Conservation (phyloP, 2,113 vertebrate genomes). For the Phalacrocorax pelagicus region DNA sequence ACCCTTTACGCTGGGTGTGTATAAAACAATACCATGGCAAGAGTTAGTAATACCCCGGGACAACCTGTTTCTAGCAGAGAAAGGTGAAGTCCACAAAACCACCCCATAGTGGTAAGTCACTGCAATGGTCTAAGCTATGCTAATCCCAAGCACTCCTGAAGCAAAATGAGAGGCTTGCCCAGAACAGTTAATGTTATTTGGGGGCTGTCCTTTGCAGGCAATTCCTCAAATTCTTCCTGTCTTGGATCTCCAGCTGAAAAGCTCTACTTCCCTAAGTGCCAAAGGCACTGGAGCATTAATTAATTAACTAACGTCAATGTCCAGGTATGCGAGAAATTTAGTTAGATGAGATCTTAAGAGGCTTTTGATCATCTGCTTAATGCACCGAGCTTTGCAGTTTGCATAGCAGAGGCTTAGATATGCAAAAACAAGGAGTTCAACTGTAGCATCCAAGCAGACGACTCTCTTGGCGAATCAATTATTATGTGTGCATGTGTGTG, state of each 20-base stretch:
- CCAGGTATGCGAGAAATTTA: background rate
- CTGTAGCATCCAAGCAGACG: background rate
- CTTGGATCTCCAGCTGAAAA: background rate
- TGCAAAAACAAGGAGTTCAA: background rate
- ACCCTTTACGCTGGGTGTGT: fast-evolving
- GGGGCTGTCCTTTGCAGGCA: background rate
- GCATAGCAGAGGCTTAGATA: background rate
- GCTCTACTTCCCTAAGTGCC: background rate
- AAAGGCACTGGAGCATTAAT: background rate
- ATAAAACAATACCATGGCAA: background rate
- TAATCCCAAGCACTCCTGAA: background rate
- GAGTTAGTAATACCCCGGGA: background rate
- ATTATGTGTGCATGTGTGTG: too few species aligned
- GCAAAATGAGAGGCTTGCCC: background rate
- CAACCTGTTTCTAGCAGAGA: background rate
- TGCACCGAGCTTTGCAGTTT: background rate
- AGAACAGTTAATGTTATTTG: background rate
- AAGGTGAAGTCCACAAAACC: background rate
- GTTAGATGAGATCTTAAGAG: background rate
- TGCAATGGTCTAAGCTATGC: background rate
- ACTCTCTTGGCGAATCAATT: background rate
- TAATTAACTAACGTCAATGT: background rate
- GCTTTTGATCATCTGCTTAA: background rate
- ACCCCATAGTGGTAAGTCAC: background rate
- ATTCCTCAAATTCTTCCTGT: background rate